Conservation (phyloP, 2,888 invertebrate species). For the Lepidocyrtoides sp. region DNA sequence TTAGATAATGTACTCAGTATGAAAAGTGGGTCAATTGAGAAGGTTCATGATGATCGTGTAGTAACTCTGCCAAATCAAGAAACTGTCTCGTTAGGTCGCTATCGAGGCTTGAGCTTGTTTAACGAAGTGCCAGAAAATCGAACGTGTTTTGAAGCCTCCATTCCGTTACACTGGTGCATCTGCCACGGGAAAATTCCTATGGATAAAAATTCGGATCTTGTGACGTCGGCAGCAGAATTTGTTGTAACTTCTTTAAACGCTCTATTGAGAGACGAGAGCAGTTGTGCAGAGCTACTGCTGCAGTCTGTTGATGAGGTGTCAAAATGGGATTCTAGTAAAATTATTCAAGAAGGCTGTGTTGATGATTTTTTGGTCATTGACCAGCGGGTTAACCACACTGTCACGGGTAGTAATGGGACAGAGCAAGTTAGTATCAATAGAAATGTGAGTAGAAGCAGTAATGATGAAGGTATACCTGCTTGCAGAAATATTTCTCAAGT, state of each 20-base stretch:
- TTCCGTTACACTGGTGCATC: conserved; percentile 51
- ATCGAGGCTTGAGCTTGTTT: conserved; percentile 65
- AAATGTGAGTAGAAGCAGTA: neutral
- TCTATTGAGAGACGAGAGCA: neutral
- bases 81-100: neutral
- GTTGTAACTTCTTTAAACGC: conserved; percentile 55
- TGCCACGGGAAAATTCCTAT: conserved; percentile 59
- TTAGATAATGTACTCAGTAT: conserved; percentile 30
- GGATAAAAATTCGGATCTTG: conserved; percentile 25
- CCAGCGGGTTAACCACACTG: too few species aligned
- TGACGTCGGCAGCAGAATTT: conserved; percentile 52
- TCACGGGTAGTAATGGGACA: neutral
- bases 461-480: too few species aligned
- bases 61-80: conserved; percentile 26
- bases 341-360: conserved; percentile 48
- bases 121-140: conserved; percentile 35
- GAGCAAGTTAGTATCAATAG: neutral
- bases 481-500: too few species aligned
- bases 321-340: conserved; percentile 63
- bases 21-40: neutral
- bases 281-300: conserved; percentile 40
- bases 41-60: neutral
- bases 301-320: conserved; percentile 59
- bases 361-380: neutral
- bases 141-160: conserved; percentile 46